Evolutionary conservation across 2,888 invertebrate species (phyloP).

Genomic region (Rutpela maculata): DNA sequence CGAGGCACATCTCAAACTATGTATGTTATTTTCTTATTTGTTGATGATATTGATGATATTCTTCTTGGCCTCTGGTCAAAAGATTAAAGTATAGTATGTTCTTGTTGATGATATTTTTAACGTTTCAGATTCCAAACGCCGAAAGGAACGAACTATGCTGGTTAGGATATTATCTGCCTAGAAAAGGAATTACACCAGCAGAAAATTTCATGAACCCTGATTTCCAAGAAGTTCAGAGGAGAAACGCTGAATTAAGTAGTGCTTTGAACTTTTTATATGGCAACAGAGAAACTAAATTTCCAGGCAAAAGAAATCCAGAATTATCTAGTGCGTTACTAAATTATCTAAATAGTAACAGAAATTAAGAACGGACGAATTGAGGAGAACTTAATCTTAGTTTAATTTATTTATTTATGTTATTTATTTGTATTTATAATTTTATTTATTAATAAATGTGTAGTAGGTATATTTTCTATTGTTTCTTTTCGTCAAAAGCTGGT

Average conservation of each 20-base stretch:
- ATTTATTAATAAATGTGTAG: conserved; percentile 12
- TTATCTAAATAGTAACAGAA: conserved; percentile 41
- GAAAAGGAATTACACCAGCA: not conserved
- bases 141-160: conserved; percentile 34
- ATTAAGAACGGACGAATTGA: not conserved
- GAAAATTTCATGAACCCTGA: conserved; percentile 11
- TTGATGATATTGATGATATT: no score
- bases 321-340: conserved; percentile 48
- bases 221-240: conserved; percentile 41
- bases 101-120: no score
- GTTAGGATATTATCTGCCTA: conserved; percentile 22
- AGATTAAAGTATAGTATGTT: no score
- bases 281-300: conserved; percentile 35
- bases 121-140: conserved; percentile 21
- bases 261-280: conserved; percentile 49
- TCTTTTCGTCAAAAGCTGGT: no score
- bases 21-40: no score
- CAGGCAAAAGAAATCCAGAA: conserved; percentile 51
- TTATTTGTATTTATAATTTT: conserved; percentile 13
- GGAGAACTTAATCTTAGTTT: not conserved
- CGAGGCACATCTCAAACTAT: no score
- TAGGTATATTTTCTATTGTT: conserved; percentile 1
- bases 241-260: conserved; percentile 51
- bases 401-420: conserved; percentile 35
- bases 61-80: no score